Evolutionary conservation across 2,113 vertebrate species (phyloP).

Genomic region (Cryptotis parvus): DNA sequence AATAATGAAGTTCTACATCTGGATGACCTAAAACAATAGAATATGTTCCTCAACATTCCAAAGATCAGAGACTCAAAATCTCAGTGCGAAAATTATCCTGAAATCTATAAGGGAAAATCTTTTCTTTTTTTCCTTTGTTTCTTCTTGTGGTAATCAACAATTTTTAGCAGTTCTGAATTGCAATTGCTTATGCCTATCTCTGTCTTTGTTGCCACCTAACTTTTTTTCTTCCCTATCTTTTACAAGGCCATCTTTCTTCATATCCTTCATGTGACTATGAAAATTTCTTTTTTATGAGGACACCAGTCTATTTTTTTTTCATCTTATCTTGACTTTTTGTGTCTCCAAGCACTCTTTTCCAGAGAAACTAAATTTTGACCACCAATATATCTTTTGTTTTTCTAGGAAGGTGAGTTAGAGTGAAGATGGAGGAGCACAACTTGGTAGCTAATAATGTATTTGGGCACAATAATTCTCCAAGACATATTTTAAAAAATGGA

Average conservation of each 20-base stretch:
- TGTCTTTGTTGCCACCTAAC: neutral
- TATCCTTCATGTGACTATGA: neutral
- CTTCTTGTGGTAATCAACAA: neutral
- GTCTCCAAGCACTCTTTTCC: neutral
- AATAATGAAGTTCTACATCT: neutral
- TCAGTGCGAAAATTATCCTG: neutral
- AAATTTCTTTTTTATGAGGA: neutral
- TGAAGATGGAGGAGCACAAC: neutral
- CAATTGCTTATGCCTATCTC: neutral
- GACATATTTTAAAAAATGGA: neutral
- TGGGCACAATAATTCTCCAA: neutral
- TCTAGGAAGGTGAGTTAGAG: too few species aligned
- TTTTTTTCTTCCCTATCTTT: neutral
- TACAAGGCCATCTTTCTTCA: neutral
- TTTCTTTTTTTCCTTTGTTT: neutral
- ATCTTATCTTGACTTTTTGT: neutral
- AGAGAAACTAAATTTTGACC: neutral
- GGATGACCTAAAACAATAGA: neutral
- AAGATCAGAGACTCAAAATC: conserved; percentile 5
- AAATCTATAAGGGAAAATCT: neutral
- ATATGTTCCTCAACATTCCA: neutral
- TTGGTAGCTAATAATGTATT: neutral
- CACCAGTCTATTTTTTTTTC: neutral
- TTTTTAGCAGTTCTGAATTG: neutral
- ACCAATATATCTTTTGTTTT: neutral